Evolutionary conservation across 2,888 invertebrate species (phyloP).

Genomic region (Cantharis lateralis): DNA sequence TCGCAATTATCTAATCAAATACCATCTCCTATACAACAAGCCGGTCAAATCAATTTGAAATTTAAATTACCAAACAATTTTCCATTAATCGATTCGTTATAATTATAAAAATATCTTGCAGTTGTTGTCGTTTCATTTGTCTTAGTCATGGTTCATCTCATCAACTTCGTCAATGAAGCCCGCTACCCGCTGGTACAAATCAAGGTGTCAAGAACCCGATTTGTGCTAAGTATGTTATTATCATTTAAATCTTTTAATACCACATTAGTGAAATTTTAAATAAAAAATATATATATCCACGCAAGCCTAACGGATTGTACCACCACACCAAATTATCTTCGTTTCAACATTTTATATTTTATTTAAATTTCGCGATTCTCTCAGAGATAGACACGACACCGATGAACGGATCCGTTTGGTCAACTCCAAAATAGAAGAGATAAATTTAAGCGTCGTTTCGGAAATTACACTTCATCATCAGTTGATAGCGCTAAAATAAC

Average conservation of each 20-base stretch:
- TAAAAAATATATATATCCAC: background rate
- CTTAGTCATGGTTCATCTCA: conserved; percentile 38
- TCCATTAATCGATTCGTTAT: conserved; percentile 3
- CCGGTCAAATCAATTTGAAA: background rate
- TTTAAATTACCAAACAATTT: conserved; percentile 3
- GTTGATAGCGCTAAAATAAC: background rate
- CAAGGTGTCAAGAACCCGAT: background rate
- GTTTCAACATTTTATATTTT: background rate
- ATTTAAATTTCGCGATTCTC: background rate
- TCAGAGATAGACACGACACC: background rate
- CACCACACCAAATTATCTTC: background rate
- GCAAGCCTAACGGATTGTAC: background rate
- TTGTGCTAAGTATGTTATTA: background rate
- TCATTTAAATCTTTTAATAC: background rate
- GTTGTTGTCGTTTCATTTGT: conserved; percentile 31
- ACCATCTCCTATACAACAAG: background rate
- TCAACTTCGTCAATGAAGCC: conserved; percentile 12
- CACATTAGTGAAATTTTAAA: background rate
- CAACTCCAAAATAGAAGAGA: background rate
- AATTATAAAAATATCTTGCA: conserved; percentile 21
- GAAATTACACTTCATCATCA: background rate
- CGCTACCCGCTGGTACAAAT: conserved; percentile 15
- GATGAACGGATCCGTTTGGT: background rate
- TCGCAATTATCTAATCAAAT: background rate
- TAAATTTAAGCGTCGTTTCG: background rate